phyloP scores from a whole-genome alignment of 2,888 invertebrate genomes.

The Panorpa germanica region DNA sequence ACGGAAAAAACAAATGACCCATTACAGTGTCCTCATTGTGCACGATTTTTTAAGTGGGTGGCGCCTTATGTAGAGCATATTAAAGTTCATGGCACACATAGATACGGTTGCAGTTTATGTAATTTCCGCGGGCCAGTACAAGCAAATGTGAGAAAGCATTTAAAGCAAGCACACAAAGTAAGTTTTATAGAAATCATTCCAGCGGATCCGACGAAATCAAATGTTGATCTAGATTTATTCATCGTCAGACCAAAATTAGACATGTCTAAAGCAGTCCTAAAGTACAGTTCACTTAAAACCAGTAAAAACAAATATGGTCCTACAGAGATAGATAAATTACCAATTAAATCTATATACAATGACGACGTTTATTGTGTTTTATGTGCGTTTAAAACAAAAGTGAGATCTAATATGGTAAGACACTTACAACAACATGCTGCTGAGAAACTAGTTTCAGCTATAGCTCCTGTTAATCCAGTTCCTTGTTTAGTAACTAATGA shows the following conservation, averaged over 20 bases:
- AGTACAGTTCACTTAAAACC: conserved; percentile 12
- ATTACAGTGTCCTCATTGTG: conserved; percentile 30
- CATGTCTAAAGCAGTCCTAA: no score
- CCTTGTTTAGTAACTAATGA: conserved; percentile 60
- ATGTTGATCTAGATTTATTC: conserved; percentile 27
- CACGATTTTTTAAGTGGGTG: conserved; percentile 24
- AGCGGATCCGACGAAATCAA: conserved; percentile 25
- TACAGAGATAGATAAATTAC: conserved; percentile 40
- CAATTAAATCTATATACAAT: conserved; percentile 41
- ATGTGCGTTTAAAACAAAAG: conserved; percentile 50
- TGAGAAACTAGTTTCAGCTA: conserved; percentile 37
- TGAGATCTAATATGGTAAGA: conserved; percentile 48
- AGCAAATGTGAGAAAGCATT: conserved; percentile 24
- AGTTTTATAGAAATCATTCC: conserved; percentile 23
- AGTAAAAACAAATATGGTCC: conserved; percentile 28
- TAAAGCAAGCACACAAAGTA: conserved; percentile 30
- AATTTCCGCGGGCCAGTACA: conserved; percentile 19
- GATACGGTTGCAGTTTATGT: conserved; percentile 40
- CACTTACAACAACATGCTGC: conserved; percentile 47
- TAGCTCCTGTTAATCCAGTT: conserved; percentile 64
- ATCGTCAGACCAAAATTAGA: conserved; percentile 26
- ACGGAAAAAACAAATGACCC: conserved; percentile 19
- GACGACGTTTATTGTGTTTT: conserved; percentile 39
- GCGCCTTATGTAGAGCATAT: conserved; percentile 36
- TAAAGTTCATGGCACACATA: conserved; percentile 33